Evolutionary conservation across 2,113 vertebrate species (phyloP).

Genomic region (Electrona antarctica): DNA sequence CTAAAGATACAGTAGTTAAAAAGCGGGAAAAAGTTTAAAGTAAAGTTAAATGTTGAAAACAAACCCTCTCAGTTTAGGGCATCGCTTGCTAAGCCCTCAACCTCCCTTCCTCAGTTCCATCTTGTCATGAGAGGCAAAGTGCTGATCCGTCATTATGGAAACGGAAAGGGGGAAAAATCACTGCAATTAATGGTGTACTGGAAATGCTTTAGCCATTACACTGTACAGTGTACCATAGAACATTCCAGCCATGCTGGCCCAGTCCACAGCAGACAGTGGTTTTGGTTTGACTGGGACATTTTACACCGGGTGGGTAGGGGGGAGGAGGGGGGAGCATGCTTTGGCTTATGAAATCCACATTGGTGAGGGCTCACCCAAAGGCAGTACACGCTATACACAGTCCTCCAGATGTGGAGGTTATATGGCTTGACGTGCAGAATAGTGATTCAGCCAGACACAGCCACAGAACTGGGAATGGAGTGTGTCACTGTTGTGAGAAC

Average conservation of each 20-base stretch:
- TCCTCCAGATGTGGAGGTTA: neutral
- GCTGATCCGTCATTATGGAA: conserved; percentile 13
- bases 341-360: conserved; percentile 6
- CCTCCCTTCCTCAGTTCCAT: conserved; percentile 4
- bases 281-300: conserved; percentile 25
- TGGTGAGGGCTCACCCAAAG: neutral
- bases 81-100: too few relatives aligned
- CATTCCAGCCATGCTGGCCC: neutral
- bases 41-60: too few relatives aligned
- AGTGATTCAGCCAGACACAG: too few relatives aligned
- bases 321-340: conserved; percentile 12
- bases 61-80: too few relatives aligned
- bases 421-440: neutral
- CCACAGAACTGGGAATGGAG: too few relatives aligned
- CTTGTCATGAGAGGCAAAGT: conserved; percentile 30
- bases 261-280: conserved; percentile 13
- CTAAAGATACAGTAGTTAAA: too few relatives aligned
- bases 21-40: neutral
- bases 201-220: conserved; percentile 43
- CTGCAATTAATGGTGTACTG: conserved; percentile 44
- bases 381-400: neutral
- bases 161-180: neutral
- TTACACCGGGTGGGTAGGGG: neutral
- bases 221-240: neutral
- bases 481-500: neutral